Evolutionary conservation across 2,113 vertebrate species (phyloP).

Genomic region (Jacana jacana): DNA sequence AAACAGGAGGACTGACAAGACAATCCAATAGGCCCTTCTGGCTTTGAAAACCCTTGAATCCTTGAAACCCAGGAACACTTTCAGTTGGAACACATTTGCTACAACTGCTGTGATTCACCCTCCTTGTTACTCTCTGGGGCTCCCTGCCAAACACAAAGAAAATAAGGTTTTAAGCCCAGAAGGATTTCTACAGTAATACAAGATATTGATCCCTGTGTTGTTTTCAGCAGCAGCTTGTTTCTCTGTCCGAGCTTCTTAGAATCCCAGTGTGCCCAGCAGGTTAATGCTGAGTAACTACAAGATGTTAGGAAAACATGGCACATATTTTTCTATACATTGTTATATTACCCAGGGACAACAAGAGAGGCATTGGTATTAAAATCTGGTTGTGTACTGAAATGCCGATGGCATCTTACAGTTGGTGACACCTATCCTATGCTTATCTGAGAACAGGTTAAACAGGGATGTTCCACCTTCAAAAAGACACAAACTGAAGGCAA

Average conservation of each 20-base stretch:
- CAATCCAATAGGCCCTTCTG: not conserved
- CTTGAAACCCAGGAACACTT: not conserved
- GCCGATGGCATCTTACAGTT: not conserved
- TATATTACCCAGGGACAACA: not conserved
- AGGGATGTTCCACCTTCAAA: not conserved
- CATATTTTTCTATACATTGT: not conserved
- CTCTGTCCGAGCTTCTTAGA: conserved; percentile 44
- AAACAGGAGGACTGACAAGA: not conserved
- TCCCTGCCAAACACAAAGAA: conserved; percentile 69
- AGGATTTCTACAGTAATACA: conserved; percentile 73
- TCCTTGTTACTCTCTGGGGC: conserved; percentile 57
- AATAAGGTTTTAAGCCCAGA: conserved; percentile 75
- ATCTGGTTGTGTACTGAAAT: not conserved
- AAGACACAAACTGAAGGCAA: not conserved
- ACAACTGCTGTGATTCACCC: conserved; percentile 58
- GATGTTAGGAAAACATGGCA: conserved; percentile 47
- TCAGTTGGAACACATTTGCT: conserved; percentile 45
- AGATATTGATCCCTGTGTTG: conserved; percentile 63
- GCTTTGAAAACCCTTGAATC: not conserved
- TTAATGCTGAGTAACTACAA: conserved; percentile 63
- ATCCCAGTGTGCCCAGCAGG: conserved; percentile 53
- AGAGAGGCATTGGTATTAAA: not conserved
- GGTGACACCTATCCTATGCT: not conserved
- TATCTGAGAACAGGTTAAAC: not conserved
- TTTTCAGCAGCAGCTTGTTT: conserved; percentile 60